A percentile compares a stretch with the other conserved stretches of the same genome.
Evolutionary conservation across 2,113 vertebrate genomes (phyloP).

Genomic region (Himantopus leucocephalus): DNA sequence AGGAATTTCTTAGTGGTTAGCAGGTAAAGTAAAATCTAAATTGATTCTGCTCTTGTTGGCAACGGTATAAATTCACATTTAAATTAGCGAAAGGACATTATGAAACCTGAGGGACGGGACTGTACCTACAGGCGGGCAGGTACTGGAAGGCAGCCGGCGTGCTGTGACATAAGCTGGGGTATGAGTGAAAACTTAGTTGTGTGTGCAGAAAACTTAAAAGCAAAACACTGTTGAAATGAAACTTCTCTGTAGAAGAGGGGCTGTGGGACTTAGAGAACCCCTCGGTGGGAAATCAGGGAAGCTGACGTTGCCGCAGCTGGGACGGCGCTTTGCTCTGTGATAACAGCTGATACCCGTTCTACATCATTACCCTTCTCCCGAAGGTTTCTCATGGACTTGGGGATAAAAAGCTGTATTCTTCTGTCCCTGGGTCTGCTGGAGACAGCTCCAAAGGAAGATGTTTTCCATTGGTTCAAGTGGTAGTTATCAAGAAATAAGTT

Average conservation of each 20-base stretch:
- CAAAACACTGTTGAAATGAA: neutral
- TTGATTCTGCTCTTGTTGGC: neutral
- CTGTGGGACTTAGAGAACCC: neutral
- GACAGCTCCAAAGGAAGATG: neutral
- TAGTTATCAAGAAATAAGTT: neutral
- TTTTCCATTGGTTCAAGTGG: neutral
- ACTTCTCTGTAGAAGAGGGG: neutral
- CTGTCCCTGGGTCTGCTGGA: neutral
- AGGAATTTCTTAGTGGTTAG: neutral
- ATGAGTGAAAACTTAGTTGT: too few relatives aligned
- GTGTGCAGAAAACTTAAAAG: neutral
- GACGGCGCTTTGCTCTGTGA: neutral
- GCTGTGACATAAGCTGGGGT: neutral
- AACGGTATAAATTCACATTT: neutral
- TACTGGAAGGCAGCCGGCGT: neutral
- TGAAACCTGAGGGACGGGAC: neutral
- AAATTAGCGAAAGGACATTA: neutral
- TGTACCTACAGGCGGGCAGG: neutral
- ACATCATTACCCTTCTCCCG: too few relatives aligned
- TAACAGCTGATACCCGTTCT: neutral
- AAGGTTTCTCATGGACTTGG: neutral
- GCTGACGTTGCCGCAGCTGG: fast-evolving
- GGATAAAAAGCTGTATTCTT: neutral
- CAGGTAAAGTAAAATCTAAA: neutral
- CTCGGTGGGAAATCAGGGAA: neutral